Percentiles rank a stretch among this genome's conserved stretches.
These are phyloP conservation scores for Agrochola circellaris DNA, from an alignment of 2,888 invertebrate species.

Conservation along the genomic window DNA sequence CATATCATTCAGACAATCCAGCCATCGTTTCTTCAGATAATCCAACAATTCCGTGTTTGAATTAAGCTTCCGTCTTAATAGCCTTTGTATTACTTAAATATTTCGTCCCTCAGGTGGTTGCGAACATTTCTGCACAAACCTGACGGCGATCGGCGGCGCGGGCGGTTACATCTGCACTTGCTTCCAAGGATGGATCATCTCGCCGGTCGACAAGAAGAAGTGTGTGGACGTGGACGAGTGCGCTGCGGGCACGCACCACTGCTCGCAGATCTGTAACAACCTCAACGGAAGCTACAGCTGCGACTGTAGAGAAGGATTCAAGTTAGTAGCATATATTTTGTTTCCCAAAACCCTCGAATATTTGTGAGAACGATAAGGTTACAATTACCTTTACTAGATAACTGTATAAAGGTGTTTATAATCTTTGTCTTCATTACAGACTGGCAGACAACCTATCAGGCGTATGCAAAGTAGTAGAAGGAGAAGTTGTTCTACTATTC, in stretches of 20 bases:
- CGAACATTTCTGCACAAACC: constrained; percentile 97
- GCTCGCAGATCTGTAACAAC: constrained; percentile 98
- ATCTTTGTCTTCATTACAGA: constrained; percentile 72
- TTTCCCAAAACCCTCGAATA: background rate
- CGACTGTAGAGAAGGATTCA: constrained; percentile 95
- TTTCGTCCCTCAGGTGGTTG: constrained; percentile 93
- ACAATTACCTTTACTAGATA: background rate
- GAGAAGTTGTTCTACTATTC: constrained; percentile 93
- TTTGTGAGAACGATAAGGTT: background rate
- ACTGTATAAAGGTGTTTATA: background rate
- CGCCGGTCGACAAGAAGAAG: constrained; percentile 94
- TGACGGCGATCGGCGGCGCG: constrained; percentile 87
- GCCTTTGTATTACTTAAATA: background rate
- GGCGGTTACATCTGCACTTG: constrained; percentile 97
- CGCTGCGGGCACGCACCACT: constrained; percentile 94
- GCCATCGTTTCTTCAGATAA: too few species aligned
- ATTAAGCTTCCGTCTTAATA: background rate
- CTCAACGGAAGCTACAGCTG: constrained; percentile 98
- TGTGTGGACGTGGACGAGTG: constrained; percentile 98
- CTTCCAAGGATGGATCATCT: constrained; percentile 95
- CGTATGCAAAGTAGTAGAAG: constrained; percentile 94
- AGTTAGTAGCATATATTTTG: constrained; percentile 70
- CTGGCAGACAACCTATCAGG: constrained; percentile 94
- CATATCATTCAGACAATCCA: too few species aligned
- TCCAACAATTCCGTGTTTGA: background rate